Evolutionary conservation across 2,888 invertebrate genomes (phyloP), one percentile per base, ranked within the genome.

Genomic region (Cerceris ruficornis): DNA sequence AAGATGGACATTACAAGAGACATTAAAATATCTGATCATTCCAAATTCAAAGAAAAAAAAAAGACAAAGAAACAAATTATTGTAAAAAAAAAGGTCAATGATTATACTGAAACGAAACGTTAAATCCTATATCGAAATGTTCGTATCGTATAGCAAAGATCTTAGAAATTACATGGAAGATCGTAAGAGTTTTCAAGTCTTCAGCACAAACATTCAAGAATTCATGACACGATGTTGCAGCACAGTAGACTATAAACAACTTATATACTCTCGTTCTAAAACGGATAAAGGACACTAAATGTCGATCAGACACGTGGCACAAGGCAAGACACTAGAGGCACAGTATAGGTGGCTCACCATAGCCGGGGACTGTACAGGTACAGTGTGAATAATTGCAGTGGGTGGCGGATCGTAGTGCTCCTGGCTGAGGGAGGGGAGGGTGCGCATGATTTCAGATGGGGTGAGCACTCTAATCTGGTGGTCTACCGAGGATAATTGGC

Each of bases 381-480:
- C 92, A 91, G 92, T 92, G 92, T 92, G 92, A 92, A 92, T 92
- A 91, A 92, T 93, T 92, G 93, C 93, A 91, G 93, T 93, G 91
- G 93, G 93, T 92, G 94, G 93, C 93, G 93, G 92, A 91, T 95
- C 95, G 93, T 94, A 95, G 93, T 94, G 94, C 94, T 95, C 94
- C 94, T 95, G 95, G 93, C 95, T 95, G 93, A 96, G 95, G 93
- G 96, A 96, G 93, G 97, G 97, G 94, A 97, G 95, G 92, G 97
- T 97, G 95, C 96, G 96, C 97, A 97, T 97, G 93, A 97, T 97
- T 95, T 97, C 97, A 90, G 96, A 96, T 91, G 97, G 97, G 91
- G 97, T 97, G 93, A 97, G 95, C 93, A 97, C 97, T 93, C 97
- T 95, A 93, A 97, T 97, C 94, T 96, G 96, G 93, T 96, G 96